phyloP scores from a whole-genome alignment of 2,797 vertebrate species.

The Lepidocolaptes lacrymiger region DNA sequence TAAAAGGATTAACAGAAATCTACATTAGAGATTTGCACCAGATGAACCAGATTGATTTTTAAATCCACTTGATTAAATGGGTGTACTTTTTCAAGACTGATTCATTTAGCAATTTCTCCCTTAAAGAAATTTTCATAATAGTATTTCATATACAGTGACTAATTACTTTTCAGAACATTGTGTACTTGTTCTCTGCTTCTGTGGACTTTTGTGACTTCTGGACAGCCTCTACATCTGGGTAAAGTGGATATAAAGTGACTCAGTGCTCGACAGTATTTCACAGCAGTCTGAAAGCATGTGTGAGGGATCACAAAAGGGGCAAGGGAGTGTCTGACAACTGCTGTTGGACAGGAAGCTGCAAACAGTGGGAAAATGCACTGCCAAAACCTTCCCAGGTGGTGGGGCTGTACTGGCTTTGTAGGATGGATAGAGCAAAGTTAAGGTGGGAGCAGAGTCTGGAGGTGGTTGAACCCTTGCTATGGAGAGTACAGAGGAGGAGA shows the following conservation, averaged over 20 bases:
- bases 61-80: slow-evolving; percentile 68
- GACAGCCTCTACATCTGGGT: slow-evolving; percentile 11
- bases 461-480: not conserved
- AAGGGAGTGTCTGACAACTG: not conserved
- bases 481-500: not conserved
- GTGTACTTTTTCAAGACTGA: slow-evolving; percentile 55
- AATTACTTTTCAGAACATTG: slow-evolving; percentile 64
- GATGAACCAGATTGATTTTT: slow-evolving; percentile 63
- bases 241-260: slow-evolving; percentile 7
- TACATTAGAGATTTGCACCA: slow-evolving; percentile 20
- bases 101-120: slow-evolving; percentile 57
- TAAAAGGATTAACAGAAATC: slow-evolving; percentile 51
- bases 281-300: not conserved
- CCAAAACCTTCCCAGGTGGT: not conserved
- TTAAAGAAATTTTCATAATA: not conserved
- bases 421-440: not conserved
- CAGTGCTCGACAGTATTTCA: slow-evolving; percentile 35
- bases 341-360: not conserved
- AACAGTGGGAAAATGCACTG: not conserved
- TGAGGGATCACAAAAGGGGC: not conserved
- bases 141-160: slow-evolving; percentile 58
- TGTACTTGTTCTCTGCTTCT: slow-evolving; percentile 53
- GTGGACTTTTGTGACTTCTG: slow-evolving; percentile 35
- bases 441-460: not conserved
- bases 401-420: not conserved